Conservation (phyloP, 2,113 vertebrate species). For the Thamnophis sirtalis region DNA sequence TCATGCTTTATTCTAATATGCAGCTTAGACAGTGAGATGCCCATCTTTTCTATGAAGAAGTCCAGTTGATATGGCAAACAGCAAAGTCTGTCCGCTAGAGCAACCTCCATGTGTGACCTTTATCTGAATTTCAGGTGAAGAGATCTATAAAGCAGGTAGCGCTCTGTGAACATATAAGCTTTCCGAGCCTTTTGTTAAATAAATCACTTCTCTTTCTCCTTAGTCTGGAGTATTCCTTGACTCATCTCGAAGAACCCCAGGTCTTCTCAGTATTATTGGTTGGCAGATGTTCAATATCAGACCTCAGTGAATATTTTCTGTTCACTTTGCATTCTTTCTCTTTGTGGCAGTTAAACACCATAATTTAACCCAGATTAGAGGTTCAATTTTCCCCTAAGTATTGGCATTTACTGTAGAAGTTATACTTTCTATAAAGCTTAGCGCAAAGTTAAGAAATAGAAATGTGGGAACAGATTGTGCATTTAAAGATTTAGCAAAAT, state of each 20-base stretch:
- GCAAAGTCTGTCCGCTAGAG: slow-evolving; percentile 11
- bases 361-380: background rate
- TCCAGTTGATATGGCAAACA: slow-evolving; percentile 8
- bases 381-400: background rate
- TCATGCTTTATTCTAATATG: slow-evolving; percentile 13
- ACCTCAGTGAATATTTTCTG: background rate
- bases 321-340: background rate
- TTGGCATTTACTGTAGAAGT: background rate
- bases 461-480: background rate
- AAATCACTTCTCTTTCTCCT: background rate
- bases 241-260: slow-evolving; percentile 6
- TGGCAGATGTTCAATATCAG: background rate
- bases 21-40: background rate
- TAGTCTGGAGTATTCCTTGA: slow-evolving; percentile 1
- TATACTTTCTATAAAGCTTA: background rate
- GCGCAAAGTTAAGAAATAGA: background rate
- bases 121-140: slow-evolving; percentile 24
- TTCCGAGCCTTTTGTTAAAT: slow-evolving; percentile 26
- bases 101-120: slow-evolving; percentile 27
- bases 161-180: slow-evolving; percentile 22
- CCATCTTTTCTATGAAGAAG: slow-evolving; percentile 25
- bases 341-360: background rate
- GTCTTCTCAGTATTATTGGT: background rate
- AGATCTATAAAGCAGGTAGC: slow-evolving; percentile 36
- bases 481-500: background rate